Evolutionary conservation across 2,113 vertebrate genomes (phyloP).

Genomic region (Etheostoma spectabile): DNA sequence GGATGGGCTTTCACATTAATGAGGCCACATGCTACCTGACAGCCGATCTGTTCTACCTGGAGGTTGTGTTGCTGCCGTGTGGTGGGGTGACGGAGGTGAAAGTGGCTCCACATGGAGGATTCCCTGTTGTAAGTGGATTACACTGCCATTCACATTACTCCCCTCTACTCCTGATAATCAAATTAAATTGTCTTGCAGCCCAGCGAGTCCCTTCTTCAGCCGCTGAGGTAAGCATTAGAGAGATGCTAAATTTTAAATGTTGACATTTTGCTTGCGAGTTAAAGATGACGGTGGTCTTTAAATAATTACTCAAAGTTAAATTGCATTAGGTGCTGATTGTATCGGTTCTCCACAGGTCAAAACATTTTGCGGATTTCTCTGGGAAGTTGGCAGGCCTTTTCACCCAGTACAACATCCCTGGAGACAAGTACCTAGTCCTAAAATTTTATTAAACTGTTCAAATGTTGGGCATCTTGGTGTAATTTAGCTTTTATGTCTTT

Average conservation of each 20-base stretch:
- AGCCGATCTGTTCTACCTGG: slow-evolving; percentile 88
- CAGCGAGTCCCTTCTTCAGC: slow-evolving; percentile 81
- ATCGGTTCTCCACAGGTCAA: slow-evolving; percentile 73
- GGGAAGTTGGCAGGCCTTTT: slow-evolving; percentile 80
- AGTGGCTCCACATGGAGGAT: slow-evolving; percentile 84
- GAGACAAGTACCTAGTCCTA: slow-evolving; percentile 80
- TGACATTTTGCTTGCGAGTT: not conserved
- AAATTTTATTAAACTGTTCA: not conserved
- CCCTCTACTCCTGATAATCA: slow-evolving; percentile 15
- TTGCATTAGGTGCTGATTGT: slow-evolving; percentile 5
- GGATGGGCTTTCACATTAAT: slow-evolving; percentile 84
- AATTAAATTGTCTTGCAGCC: slow-evolving; percentile 73
- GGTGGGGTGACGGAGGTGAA: slow-evolving; percentile 85
- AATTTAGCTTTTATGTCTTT: not conserved
- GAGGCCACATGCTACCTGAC: slow-evolving; percentile 88
- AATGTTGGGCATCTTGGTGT: not conserved
- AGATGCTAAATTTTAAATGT: not conserved
- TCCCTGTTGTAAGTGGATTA: slow-evolving; percentile 80
- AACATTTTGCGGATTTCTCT: slow-evolving; percentile 86
- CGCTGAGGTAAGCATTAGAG: slow-evolving; percentile 83
- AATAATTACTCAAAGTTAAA: not conserved
- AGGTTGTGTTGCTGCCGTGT: slow-evolving; percentile 84
- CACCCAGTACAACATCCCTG: slow-evolving; percentile 84
- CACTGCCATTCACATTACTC: not conserved
- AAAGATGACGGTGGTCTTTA: not conserved